phyloP scores from a whole-genome alignment of 2,113 vertebrate species.

The Ovis canadensis region DNA sequence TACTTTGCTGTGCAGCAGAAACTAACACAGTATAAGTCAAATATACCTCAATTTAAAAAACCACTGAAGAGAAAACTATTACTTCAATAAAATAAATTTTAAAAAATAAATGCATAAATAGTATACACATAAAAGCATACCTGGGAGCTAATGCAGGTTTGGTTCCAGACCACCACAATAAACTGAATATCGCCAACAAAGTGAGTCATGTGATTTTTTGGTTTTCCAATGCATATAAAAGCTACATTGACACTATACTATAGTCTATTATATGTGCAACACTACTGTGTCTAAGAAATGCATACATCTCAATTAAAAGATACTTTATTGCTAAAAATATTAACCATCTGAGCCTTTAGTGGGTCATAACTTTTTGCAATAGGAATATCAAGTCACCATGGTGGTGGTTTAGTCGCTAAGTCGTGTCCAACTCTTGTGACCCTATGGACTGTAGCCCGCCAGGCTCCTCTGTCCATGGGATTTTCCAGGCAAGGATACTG shows the following conservation, averaged over 20 bases:
- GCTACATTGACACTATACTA: background rate
- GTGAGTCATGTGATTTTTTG: background rate
- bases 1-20: background rate
- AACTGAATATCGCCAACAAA: background rate
- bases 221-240: background rate
- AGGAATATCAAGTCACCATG: background rate
- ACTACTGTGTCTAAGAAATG: background rate
- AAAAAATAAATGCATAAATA: background rate
- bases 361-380: background rate
- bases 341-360: background rate
- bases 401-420: no score
- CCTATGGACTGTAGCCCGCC: no score
- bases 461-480: no score
- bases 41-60: background rate
- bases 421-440: no score
- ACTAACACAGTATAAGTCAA: background rate
- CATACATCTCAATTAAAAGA: background rate
- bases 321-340: background rate
- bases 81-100: background rate
- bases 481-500: no score
- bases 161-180: background rate
- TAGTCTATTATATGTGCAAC: background rate
- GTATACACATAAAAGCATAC: background rate
- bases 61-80: background rate
- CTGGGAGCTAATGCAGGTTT: background rate